Base-by-base conservation (phyloP, 1,140 invertebrate genomes). In the Pseudomyrmex dendroicus region DNA sequence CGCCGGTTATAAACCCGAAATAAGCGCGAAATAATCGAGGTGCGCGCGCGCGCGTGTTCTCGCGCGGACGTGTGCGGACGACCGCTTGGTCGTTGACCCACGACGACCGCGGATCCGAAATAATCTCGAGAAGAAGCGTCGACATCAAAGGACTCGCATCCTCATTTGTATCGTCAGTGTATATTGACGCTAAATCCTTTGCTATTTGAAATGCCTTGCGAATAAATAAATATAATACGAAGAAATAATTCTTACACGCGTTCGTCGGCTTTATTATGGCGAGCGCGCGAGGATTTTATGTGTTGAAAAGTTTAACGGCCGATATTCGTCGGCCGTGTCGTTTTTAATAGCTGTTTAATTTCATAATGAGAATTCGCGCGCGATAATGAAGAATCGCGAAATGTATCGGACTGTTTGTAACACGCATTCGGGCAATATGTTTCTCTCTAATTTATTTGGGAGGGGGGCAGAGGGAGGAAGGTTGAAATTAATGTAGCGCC, bases 21-120 rank as follows among this genome's bases (percentile, higher is more conserved):
- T 80, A 72, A 80, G n/a, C 44, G 44, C 76, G 25, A 80, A 80
- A 57, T 67, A 67, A 70, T 72, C 76, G 22, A 3, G 54, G 44
- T 25, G 15, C 54, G 62, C 20, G 54, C 54, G 4, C 20, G 20
- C 20, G 22, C 22, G 22, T 1, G 22, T 22, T n/a, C 44, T n/a
- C 15, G 63, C 35, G 25, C 52, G 25, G n/a, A 59, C 63, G 10
- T 13, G 20, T n/a, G 59, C 7, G 73, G 15, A 17, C 25, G 15
- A 68, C 57, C 44, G 13, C 52, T 35, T 9, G 35, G 2, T 10
- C 17, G 25, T 68, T 57, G 17, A 48, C 5, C 4, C 13, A 22
- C 15, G 48, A 22, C 15, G 48, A 35, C 35, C 35, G 48, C 3
- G 22, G 25, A 15, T 10, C 7, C 8, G 44, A 70, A 59, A 35